Evolutionary conservation across 1,140 invertebrate genomes (phyloP), one percentile per base, ranked within the genome.

Genomic region (Ruditapes philippinarum): DNA sequence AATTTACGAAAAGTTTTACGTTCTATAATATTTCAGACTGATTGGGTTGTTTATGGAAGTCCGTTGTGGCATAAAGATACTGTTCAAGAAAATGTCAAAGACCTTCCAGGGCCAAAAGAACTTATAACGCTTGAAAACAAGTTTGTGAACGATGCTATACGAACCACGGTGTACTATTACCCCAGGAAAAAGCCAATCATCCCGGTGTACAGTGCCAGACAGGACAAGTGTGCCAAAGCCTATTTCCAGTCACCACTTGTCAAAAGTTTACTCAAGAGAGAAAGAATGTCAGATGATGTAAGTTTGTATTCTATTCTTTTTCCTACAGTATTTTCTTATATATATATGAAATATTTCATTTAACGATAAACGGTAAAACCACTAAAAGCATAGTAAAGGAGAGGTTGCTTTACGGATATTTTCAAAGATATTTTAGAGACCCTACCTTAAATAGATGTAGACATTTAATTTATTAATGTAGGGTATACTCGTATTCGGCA

Each of bases 161-260:
- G 81, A 60, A 93, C 92, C 25, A 45, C 70, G 5, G 89, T 88
- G 65, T 89, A 81, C 49, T 49, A 78, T 17, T 70, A 81, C 9
- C 68, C 91, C 19, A 54, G 88, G 28, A 92, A 88, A 62, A 90
- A 85, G 38, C 91, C 92, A 14, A 93, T 95, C 28, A 94, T 94
- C 31, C 93, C 94, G 1, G 83, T 83, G 17, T 95, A 95, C 86
- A 82, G 94, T 80, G 94, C 94, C 7, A 60, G 87, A 42, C 60
- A 87, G 14, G 94, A 95, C 73, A 92, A 82, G 74, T 92, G 93
- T 88, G 92, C 92, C 45, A 84, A 90, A 74, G 90, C 92, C 33
- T 95, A 95, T 85, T 95, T 95, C 91, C 85, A 93, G 88, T 93
- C 92, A 17, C 93, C 94, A 2, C 51, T 91, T 1, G 94, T 93